Evolutionary conservation across 2,888 invertebrate genomes (phyloP).

Genomic region (Oligia fasciuncula): DNA sequence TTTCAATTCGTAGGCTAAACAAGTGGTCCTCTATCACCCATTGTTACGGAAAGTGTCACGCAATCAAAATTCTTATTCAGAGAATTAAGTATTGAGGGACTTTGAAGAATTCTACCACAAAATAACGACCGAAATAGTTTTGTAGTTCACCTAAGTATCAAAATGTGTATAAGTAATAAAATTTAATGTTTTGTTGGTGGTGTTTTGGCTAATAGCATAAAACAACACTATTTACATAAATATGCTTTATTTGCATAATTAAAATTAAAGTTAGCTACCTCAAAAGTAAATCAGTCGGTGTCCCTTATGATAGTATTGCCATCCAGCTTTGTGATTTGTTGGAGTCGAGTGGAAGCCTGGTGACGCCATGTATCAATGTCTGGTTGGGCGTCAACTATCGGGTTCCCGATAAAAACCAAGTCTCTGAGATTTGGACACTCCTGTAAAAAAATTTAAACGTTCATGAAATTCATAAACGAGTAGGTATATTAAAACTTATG

Average conservation of each 20-base stretch:
- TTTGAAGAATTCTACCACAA: conserved; percentile 46
- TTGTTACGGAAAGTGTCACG: conserved; percentile 83
- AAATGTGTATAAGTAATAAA: background rate
- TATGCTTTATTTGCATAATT: conserved; percentile 19
- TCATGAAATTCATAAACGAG: background rate
- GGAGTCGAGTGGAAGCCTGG: conserved; percentile 93
- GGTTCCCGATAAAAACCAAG: conserved; percentile 95
- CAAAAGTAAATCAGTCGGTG: conserved; percentile 3
- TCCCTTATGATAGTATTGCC: conserved; percentile 93
- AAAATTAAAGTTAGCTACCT: conserved; percentile 16
- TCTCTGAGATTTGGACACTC: conserved; percentile 93
- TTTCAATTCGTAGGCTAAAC: conserved; percentile 81
- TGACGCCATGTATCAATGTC: conserved; percentile 92
- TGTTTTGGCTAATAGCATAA: background rate
- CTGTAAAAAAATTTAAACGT: conserved; percentile 63
- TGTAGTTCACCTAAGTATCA: conserved; percentile 51
- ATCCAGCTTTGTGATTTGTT: conserved; percentile 94
- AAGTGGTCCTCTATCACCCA: conserved; percentile 81
- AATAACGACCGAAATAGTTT: conserved; percentile 69
- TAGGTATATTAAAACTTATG: background rate
- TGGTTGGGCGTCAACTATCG: conserved; percentile 92
- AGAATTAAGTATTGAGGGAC: conserved; percentile 68
- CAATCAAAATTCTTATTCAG: conserved; percentile 77
- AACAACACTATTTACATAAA: background rate
- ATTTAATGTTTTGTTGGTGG: background rate